Conservation (phyloP, 2,888 invertebrate genomes). For the Agrotis exclamationis region DNA sequence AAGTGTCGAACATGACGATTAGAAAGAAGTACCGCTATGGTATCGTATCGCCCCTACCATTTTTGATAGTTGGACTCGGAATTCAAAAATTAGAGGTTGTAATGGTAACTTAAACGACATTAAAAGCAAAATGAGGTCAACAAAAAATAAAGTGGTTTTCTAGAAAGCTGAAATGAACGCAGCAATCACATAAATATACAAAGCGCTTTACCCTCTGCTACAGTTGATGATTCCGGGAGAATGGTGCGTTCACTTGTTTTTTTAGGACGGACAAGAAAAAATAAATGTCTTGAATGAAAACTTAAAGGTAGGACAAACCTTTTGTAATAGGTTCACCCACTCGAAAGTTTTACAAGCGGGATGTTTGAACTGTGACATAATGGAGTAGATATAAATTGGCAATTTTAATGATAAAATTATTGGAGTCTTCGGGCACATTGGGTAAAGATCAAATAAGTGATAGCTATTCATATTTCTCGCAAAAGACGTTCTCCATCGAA, state of each 20-base stretch:
- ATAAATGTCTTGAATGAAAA: slow-evolving; percentile 60
- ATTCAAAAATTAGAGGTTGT: slow-evolving; percentile 35
- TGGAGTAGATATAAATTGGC: slow-evolving; percentile 55
- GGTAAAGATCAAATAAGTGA: slow-evolving; percentile 70
- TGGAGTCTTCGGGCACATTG: slow-evolving; percentile 61
- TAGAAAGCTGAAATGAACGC: slow-evolving; percentile 68
- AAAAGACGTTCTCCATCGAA: slow-evolving; percentile 70
- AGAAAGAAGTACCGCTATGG: too few relatives aligned
- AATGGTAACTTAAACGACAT: slow-evolving; percentile 57
- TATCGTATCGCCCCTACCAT: not conserved
- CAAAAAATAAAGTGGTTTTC: slow-evolving; percentile 71
- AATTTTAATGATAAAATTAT: slow-evolving; percentile 67
- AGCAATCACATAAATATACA: slow-evolving; percentile 78
- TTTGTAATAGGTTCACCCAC: slow-evolving; percentile 42
- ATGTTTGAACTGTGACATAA: slow-evolving; percentile 29
- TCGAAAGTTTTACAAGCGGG: slow-evolving; percentile 33
- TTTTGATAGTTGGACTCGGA: slow-evolving; percentile 7
- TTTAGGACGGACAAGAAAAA: slow-evolving; percentile 71
- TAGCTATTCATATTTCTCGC: slow-evolving; percentile 77
- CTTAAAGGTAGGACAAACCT: slow-evolving; percentile 57
- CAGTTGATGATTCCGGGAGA: slow-evolving; percentile 72
- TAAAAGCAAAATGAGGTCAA: slow-evolving; percentile 62
- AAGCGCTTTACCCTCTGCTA: slow-evolving; percentile 65
- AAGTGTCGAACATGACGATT: slow-evolving; percentile 37
- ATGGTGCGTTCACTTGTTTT: slow-evolving; percentile 69